These are phyloP conservation scores for Synanthedon formicaeformis DNA, from an alignment of 2,888 invertebrate species.

Conservation along the genomic window DNA sequence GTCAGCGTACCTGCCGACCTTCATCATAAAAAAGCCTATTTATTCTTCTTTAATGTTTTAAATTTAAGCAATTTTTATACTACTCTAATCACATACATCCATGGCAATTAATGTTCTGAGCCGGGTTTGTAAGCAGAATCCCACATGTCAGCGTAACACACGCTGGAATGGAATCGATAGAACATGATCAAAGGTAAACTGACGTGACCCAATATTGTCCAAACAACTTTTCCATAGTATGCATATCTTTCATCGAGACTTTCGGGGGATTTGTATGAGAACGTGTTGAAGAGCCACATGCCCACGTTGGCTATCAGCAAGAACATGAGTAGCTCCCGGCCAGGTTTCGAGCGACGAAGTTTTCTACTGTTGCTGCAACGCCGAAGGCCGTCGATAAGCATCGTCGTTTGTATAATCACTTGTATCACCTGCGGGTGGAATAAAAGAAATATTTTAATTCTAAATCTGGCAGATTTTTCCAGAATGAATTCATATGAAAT, in stretches of 20 bases:
- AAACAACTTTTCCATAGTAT: constrained; percentile 77
- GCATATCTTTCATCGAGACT: constrained; percentile 70
- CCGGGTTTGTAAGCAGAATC: constrained; percentile 78
- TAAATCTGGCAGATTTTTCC: too few relatives aligned
- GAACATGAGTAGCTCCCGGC: constrained; percentile 81
- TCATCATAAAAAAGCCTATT: too few relatives aligned
- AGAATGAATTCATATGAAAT: too few relatives aligned
- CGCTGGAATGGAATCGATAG: constrained; percentile 83
- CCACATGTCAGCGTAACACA: constrained; percentile 84
- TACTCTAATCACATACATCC: too few relatives aligned
- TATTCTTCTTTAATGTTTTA: too few relatives aligned
- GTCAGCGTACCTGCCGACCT: too few relatives aligned
- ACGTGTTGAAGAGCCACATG: constrained; percentile 82
- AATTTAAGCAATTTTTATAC: too few relatives aligned
- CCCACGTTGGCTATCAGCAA: constrained; percentile 81
- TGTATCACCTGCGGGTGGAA: constrained; percentile 70
- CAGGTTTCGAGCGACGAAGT: constrained; percentile 76
- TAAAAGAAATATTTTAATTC: not conserved
- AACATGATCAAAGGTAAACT: constrained; percentile 82
- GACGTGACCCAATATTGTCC: constrained; percentile 80
- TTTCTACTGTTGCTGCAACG: constrained; percentile 77
- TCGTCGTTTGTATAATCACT: constrained; percentile 79
- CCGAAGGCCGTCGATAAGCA: constrained; percentile 79
- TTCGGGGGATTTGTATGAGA: constrained; percentile 68
- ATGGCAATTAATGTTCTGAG: constrained; percentile 33